Percentiles rank a stretch among this genome's conserved stretches.
Conservation (phyloP, 2,797 vertebrate genomes). For the Manis javanica region DNA sequence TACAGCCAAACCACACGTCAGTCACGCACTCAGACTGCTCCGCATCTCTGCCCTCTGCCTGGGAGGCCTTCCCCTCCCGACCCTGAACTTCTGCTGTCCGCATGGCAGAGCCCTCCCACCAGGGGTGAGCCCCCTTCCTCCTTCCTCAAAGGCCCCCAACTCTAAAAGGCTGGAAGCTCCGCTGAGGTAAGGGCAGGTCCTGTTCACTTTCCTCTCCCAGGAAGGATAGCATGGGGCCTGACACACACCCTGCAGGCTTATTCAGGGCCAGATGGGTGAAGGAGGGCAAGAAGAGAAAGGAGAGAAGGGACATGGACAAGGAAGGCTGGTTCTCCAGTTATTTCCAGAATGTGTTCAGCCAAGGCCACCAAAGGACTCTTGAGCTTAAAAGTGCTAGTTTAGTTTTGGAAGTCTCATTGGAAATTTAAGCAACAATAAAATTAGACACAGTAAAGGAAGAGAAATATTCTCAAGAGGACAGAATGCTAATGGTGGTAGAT, state of each 20-base stretch:
- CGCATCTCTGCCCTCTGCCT: neutral
- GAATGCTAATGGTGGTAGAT: neutral
- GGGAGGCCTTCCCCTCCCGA: too few species aligned
- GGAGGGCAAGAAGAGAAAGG: neutral
- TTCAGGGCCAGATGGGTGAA: neutral
- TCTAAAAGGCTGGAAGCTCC: neutral
- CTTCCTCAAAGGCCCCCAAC: neutral
- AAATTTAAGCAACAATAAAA: neutral
- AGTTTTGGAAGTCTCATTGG: neutral
- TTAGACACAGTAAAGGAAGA: neutral
- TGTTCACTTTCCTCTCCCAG: neutral
- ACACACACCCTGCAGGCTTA: neutral
- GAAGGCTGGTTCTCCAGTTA: neutral
- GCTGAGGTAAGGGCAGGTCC: neutral
- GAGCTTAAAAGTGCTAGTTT: neutral
- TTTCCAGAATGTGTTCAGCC: neutral
- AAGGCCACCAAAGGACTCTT: neutral
- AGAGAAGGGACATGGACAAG: neutral
- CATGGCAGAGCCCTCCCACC: neutral
- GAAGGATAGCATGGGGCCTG: neutral
- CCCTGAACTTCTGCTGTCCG: rapidly evolving
- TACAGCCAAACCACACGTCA: rapidly evolving
- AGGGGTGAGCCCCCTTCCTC: neutral
- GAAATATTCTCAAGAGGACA: neutral
- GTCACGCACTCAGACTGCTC: neutral